Conservation (phyloP, 2,113 vertebrate genomes). For the Suncus etruscus region DNA sequence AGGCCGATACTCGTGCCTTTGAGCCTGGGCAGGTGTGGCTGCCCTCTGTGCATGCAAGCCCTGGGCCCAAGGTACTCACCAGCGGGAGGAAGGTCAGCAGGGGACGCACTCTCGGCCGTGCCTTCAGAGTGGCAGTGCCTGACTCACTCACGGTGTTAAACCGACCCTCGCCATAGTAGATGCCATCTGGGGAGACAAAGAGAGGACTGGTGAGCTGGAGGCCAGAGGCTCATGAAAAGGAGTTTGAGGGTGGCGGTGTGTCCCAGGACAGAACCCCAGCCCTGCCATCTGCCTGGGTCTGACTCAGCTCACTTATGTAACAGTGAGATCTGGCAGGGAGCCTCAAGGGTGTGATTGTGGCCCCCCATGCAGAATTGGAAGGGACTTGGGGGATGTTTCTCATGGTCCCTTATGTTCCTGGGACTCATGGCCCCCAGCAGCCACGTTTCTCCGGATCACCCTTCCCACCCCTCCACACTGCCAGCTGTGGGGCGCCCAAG, state of each 20-base stretch:
- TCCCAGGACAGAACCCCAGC: neutral
- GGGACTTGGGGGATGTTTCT: neutral
- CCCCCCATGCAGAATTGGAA: too few relatives aligned
- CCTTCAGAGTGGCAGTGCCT: conserved; percentile 89
- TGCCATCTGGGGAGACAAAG: conserved; percentile 77
- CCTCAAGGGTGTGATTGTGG: fast-evolving
- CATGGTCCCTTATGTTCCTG: neutral
- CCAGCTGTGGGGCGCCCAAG: neutral
- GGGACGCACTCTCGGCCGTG: conserved; percentile 88
- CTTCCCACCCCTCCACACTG: neutral
- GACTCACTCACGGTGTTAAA: conserved; percentile 86
- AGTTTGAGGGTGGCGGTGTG: neutral
- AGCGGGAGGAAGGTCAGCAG: conserved; percentile 88
- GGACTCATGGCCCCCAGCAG: neutral
- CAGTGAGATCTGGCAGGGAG: neutral
- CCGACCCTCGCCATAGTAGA: conserved; percentile 85
- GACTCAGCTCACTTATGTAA: neutral
- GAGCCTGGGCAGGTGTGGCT: neutral
- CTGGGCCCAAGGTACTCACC: conserved; percentile 80
- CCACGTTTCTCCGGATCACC: neutral
- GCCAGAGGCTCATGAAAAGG: neutral
- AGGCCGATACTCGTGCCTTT: neutral
- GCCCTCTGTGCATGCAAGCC: neutral
- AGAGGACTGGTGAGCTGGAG: conserved; percentile 45
- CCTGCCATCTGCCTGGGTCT: fast-evolving